phyloP scores from a whole-genome alignment of 2,113 vertebrate species.

The Toxostoma redivivum region DNA sequence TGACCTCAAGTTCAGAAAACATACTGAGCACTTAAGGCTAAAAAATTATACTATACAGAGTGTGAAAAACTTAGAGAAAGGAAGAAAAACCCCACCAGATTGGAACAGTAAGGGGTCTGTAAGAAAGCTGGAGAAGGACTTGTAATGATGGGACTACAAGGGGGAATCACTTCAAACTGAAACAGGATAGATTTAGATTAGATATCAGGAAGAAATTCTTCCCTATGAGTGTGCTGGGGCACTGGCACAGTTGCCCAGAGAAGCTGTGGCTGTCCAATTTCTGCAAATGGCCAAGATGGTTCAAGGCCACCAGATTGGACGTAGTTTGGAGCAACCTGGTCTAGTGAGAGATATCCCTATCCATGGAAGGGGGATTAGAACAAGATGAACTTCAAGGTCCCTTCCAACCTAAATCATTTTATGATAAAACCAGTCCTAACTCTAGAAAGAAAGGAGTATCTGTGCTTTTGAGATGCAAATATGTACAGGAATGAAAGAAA shows the following conservation, averaged over 20 bases:
- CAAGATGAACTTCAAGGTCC: neutral
- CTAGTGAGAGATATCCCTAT: neutral
- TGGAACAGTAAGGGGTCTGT: neutral
- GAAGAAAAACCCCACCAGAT: accelerated
- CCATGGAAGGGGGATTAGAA: neutral
- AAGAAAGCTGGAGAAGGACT: neutral
- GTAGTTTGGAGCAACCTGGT: neutral
- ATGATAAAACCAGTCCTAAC: neutral
- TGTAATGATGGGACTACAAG: neutral
- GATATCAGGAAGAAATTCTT: neutral
- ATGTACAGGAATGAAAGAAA: neutral
- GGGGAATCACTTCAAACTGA: neutral
- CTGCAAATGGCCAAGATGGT: neutral
- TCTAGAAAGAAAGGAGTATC: neutral
- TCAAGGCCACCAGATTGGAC: neutral
- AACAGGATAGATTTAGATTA: neutral
- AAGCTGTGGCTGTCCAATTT: neutral
- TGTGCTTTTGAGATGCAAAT: neutral
- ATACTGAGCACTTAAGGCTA: neutral
- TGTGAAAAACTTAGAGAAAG: neutral
- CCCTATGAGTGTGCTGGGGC: neutral
- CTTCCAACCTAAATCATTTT: neutral
- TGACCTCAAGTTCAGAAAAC: constrained; percentile 1
- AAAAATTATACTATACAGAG: neutral
- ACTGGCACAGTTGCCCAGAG: neutral